Percentiles rank a stretch among this genome's conserved stretches.
These are phyloP conservation scores for Hetaerina americana DNA, from an alignment of 1,140 invertebrate genomes.

Conservation along the genomic window DNA sequence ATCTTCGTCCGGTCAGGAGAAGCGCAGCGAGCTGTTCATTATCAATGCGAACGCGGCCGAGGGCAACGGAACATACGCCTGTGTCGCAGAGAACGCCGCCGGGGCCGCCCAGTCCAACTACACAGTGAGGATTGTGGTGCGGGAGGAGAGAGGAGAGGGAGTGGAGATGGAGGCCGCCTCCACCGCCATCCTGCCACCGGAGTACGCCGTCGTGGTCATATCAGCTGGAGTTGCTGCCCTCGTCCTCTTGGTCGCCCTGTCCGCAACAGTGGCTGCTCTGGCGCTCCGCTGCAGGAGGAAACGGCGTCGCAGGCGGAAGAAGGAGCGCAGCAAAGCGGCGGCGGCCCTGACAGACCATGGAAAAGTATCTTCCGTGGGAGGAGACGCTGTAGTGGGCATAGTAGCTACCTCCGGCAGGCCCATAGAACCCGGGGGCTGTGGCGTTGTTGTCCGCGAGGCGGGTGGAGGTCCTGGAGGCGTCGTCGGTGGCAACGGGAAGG, in stretches of 20 bases:
- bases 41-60: conserved; percentile 50
- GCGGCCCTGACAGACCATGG: conserved; percentile 23
- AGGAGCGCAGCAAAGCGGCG: conserved; percentile 26
- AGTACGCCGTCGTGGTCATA: conserved; percentile 47
- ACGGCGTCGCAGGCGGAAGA: conserved; percentile 17
- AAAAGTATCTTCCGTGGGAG: conserved; percentile 16
- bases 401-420: conserved; percentile 10
- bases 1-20: conserved; percentile 41
- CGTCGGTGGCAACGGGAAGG: conserved; percentile 14
- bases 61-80: conserved; percentile 69
- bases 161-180: conserved; percentile 31
- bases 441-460: neutral
- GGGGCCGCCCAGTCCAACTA: conserved; percentile 61
- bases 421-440: neutral
- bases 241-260: conserved; percentile 40
- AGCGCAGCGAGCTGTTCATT: conserved; percentile 60
- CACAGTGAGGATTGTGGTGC: conserved; percentile 55
- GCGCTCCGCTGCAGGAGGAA: conserved; percentile 38
- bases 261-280: conserved; percentile 42
- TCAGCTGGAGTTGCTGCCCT: conserved; percentile 40
- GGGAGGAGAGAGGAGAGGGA: conserved; percentile 50
- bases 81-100: conserved; percentile 67
- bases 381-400: neutral
- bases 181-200: conserved; percentile 36
- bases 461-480: too few species aligned